These are phyloP conservation scores for Vollenhovia emeryi DNA, from an alignment of 1,140 invertebrate species.

Conservation along the genomic window DNA sequence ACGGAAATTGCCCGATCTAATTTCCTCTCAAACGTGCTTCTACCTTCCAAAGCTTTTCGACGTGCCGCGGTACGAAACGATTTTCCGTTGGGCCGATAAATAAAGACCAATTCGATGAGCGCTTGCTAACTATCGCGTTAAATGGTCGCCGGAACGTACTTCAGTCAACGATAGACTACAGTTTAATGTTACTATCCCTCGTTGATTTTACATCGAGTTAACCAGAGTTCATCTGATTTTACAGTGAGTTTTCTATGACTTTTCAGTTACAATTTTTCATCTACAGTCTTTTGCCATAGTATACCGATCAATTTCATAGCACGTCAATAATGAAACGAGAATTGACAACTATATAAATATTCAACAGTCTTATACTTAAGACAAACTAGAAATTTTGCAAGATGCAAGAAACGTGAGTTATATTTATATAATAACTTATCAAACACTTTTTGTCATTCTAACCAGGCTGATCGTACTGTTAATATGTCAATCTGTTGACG, in stretches of 20 bases:
- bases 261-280: slow-evolving; percentile 3
- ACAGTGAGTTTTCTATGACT: not conserved
- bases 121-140: slow-evolving; percentile 51
- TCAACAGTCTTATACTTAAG: not conserved
- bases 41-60: slow-evolving; percentile 44
- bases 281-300: not conserved
- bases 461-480: not conserved
- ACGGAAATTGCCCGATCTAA: slow-evolving; percentile 68
- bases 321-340: not conserved
- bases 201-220: slow-evolving; percentile 25
- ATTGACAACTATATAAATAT: not conserved
- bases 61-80: slow-evolving; percentile 48
- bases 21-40: slow-evolving; percentile 63
- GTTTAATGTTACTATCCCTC: not conserved
- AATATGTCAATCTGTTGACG: not conserved
- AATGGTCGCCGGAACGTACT: slow-evolving; percentile 26
- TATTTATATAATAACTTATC: not conserved
- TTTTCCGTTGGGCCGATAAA: slow-evolving; percentile 58
- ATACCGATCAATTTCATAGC: not conserved
- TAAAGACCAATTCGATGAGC: slow-evolving; percentile 56
- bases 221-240: too few relatives aligned
- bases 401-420: not conserved
- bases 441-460: not conserved
- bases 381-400: not conserved
- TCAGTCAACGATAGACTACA: not conserved